These are phyloP conservation scores for Erebia epiphron DNA, from an alignment of 2,888 invertebrate species.

Conservation along the genomic window DNA sequence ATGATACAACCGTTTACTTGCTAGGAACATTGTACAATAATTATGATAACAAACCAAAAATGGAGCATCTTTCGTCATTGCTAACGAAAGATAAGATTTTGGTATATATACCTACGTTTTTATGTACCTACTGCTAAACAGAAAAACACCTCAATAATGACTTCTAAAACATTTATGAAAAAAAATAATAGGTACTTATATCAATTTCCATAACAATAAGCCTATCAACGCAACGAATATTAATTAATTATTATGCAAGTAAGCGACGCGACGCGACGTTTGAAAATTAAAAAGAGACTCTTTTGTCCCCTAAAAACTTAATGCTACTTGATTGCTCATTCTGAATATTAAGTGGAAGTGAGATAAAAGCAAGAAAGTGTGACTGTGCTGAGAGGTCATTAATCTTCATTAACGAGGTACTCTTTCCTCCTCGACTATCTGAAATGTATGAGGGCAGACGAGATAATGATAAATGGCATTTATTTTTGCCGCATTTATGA, in stretches of 20 bases:
- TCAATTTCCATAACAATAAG: conserved; percentile 1
- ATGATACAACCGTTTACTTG: too few relatives aligned
- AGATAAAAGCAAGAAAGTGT: conserved; percentile 25
- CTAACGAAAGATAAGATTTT: too few relatives aligned
- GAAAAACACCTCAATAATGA: too few relatives aligned
- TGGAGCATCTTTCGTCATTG: too few relatives aligned
- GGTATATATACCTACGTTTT: too few relatives aligned
- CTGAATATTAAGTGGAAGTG: conserved; percentile 24
- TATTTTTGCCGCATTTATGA: conserved; percentile 2
- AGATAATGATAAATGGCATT: conserved; percentile 20
- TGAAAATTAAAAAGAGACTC: conserved; percentile 17
- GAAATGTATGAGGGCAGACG: conserved; percentile 20
- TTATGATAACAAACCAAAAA: too few relatives aligned
- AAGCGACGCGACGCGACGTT: neutral
- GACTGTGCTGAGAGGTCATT: conserved; percentile 25
- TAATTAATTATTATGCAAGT: conserved; percentile 16
- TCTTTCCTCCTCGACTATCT: conserved; percentile 17
- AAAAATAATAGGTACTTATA: neutral
- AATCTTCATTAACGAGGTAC: conserved; percentile 26
- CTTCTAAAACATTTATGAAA: neutral
- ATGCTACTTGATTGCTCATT: conserved; percentile 25
- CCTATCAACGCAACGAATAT: conserved; percentile 7
- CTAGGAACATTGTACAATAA: too few relatives aligned
- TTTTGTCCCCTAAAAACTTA: conserved; percentile 23
- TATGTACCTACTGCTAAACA: neutral